phyloP scores from a whole-genome alignment of 2,113 vertebrate genomes.

The Mesitornis unicolor region DNA sequence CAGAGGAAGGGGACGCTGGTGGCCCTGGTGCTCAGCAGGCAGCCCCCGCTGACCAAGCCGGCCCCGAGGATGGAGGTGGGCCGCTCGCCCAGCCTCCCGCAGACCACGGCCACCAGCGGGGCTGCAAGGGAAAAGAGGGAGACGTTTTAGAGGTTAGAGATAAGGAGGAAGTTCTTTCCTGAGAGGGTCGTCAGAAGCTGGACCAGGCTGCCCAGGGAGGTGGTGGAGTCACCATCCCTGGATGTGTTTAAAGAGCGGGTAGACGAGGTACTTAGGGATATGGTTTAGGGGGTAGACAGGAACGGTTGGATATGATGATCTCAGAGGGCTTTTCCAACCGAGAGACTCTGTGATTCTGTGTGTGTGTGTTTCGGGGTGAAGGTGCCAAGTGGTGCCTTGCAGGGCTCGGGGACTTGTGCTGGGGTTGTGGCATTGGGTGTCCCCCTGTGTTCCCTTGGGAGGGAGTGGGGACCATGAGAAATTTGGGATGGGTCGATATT shows the following conservation, averaged over 20 bases:
- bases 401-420: rapidly evolving
- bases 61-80: constrained; percentile 80
- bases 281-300: no score
- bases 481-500: rapidly evolving
- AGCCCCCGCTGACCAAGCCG: constrained; percentile 80
- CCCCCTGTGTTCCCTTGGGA: not conserved
- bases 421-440: rapidly evolving
- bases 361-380: rapidly evolving
- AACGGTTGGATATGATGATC: no score
- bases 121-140: constrained; percentile 47
- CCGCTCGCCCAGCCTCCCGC: constrained; percentile 79
- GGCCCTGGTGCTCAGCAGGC: constrained; percentile 85
- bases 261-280: no score
- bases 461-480: rapidly evolving
- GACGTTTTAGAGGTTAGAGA: no score
- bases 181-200: no score
- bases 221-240: no score
- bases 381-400: not conserved
- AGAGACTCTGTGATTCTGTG: no score
- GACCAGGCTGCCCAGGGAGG: no score
- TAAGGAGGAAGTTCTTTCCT: no score
- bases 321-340: no score
- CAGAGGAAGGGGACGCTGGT: constrained; percentile 85
- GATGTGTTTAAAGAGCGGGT: no score
- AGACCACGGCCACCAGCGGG: constrained; percentile 79